These are phyloP conservation scores for Chaetoderma sp. DNA, from an alignment of 2,888 invertebrate species.

Conservation along the genomic window DNA sequence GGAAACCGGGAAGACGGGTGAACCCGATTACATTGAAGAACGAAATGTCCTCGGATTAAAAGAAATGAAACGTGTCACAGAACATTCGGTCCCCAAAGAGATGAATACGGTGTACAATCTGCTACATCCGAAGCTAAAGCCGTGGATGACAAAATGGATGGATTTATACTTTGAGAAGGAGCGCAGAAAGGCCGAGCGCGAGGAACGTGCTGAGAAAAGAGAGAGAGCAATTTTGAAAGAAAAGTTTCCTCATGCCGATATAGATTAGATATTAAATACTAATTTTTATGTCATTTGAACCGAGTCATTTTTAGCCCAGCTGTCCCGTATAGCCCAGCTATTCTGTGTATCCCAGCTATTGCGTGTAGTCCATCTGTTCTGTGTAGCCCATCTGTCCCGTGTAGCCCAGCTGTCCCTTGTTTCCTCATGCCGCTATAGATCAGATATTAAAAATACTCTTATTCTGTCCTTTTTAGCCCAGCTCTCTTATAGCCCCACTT, in stretches of 20 bases:
- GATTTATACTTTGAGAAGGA: constrained; percentile 46
- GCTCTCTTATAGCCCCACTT: too few species aligned
- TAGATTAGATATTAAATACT: too few species aligned
- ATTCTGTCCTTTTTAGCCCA: too few species aligned
- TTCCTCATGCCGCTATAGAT: too few species aligned
- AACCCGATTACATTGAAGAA: constrained; percentile 34
- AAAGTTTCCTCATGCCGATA: constrained; percentile 36
- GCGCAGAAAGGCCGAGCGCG: constrained; percentile 18
- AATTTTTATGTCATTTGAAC: too few species aligned
- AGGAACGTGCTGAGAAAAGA: neutral
- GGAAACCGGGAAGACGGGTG: constrained; percentile 73
- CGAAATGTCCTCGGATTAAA: constrained; percentile 51
- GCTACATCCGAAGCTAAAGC: constrained; percentile 31
- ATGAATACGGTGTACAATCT: constrained; percentile 38
- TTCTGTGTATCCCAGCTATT: too few species aligned
- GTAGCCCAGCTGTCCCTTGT: too few species aligned
- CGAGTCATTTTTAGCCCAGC: too few species aligned
- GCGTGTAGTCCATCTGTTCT: too few species aligned
- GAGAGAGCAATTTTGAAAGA: constrained; percentile 15
- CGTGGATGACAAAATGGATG: constrained; percentile 36
- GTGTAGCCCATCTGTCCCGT: too few species aligned
- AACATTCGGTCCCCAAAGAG: constrained; percentile 45
- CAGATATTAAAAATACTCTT: too few species aligned
- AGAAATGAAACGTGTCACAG: constrained; percentile 30
- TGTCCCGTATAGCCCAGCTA: too few species aligned